These are phyloP conservation scores for Anagyrus pseudococci DNA, from an alignment of 2,888 invertebrate species.

Conservation along the genomic window DNA sequence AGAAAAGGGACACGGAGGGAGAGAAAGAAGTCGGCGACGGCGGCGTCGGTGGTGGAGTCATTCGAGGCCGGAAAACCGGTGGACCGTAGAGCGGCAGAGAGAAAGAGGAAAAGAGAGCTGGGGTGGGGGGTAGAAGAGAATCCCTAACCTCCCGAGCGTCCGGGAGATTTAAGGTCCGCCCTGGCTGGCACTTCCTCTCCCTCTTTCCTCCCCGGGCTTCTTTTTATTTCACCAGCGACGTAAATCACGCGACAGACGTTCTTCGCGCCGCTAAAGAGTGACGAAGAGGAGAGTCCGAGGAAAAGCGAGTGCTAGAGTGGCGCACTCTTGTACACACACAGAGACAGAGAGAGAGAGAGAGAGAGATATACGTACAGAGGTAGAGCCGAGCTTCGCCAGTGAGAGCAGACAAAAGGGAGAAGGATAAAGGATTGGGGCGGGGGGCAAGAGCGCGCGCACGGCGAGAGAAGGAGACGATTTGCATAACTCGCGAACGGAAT, in stretches of 20 bases:
- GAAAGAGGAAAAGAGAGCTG: background rate
- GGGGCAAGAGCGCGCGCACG: background rate
- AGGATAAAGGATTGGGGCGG: conserved; percentile 1
- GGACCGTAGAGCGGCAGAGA: conserved; percentile 11
- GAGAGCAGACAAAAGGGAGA: conserved; percentile 11
- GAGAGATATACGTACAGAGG: conserved; percentile 6
- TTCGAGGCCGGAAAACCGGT: conserved; percentile 30
- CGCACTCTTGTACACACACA: too few species aligned
- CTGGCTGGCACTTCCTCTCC: conserved; percentile 40
- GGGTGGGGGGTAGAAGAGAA: too few species aligned
- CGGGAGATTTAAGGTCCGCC: conserved; percentile 44
- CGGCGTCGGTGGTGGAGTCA: conserved; percentile 8
- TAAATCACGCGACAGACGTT: conserved; percentile 53
- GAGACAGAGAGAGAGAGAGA: background rate
- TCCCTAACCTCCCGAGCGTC: conserved; percentile 35
- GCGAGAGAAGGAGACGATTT: conserved; percentile 43
- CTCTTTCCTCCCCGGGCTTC: conserved; percentile 25
- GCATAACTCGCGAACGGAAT: conserved; percentile 56
- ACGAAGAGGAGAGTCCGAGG: conserved; percentile 26
- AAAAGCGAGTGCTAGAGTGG: too few species aligned
- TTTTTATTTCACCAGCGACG: conserved; percentile 47
- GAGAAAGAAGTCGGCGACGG: background rate
- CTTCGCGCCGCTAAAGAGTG: conserved; percentile 33
- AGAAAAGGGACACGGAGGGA: too few species aligned
- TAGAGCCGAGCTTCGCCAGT: conserved; percentile 32